Evolutionary conservation across 2,888 invertebrate genomes (phyloP).

Genomic region (Rapana venosa): DNA sequence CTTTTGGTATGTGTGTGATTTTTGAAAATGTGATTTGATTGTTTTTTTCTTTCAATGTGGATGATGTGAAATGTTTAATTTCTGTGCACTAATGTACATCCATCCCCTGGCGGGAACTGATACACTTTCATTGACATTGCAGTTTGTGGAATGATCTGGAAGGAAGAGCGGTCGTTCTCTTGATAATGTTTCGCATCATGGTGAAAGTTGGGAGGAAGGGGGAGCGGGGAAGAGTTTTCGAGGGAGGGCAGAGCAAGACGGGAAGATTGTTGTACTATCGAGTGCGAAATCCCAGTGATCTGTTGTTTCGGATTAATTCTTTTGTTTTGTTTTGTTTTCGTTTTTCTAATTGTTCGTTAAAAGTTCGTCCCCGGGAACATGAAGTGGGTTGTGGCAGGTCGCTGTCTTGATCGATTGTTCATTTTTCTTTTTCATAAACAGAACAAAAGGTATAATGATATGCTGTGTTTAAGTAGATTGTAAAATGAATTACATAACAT

Average conservation of each 20-base stretch:
- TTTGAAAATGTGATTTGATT: background rate
- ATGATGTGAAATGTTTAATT: background rate
- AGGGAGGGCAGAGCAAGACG: background rate
- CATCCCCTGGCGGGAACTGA: slow-evolving; percentile 32
- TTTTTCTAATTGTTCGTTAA: background rate
- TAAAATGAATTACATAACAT: too few relatives aligned
- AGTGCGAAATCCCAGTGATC: background rate
- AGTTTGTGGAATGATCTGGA: background rate
- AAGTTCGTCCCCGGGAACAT: too few relatives aligned
- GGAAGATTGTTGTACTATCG: background rate
- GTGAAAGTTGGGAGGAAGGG: background rate
- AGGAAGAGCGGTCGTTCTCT: background rate
- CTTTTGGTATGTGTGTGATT: background rate
- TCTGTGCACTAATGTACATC: slow-evolving; percentile 24
- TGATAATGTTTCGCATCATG: background rate
- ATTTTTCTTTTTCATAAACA: too few relatives aligned
- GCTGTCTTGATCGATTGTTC: too few relatives aligned
- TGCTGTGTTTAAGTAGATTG: too few relatives aligned
- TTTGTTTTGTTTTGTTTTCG: too few relatives aligned
- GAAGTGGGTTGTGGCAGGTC: too few relatives aligned
- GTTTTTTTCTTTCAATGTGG: background rate
- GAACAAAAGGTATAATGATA: too few relatives aligned
- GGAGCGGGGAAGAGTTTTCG: background rate
- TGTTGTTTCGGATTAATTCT: background rate
- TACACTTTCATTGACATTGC: slow-evolving; percentile 1